These are phyloP conservation scores for Nysson spinosus DNA, from an alignment of 2,888 invertebrate genomes.

Conservation along the genomic window DNA sequence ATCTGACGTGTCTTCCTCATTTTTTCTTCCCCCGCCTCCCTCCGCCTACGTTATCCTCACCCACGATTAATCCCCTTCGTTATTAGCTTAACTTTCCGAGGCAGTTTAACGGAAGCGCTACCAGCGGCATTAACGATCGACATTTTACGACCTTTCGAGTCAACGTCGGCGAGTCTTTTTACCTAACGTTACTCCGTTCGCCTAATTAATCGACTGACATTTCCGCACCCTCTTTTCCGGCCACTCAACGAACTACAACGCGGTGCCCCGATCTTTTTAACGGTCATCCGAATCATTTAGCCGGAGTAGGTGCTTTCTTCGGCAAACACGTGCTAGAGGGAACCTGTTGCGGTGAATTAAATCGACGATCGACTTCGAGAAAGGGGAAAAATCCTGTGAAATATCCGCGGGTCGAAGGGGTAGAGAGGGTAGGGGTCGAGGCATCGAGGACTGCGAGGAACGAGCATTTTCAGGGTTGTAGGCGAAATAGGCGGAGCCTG, in stretches of 20 bases:
- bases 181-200: constrained; percentile 60
- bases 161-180: constrained; percentile 54
- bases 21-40: constrained; percentile 15
- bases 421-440: no score
- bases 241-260: constrained; percentile 60
- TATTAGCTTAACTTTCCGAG: no score
- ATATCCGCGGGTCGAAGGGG: no score
- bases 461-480: constrained; percentile 20
- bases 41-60: not conserved
- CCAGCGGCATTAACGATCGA: no score
- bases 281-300: no score
- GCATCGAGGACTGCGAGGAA: constrained; percentile 14
- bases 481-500: constrained; percentile 64
- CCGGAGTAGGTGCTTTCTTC: no score
- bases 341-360: no score
- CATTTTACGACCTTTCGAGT: constrained; percentile 69
- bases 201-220: constrained; percentile 70
- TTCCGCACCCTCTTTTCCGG: constrained; percentile 53
- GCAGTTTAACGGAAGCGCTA: no score
- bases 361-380: not conserved
- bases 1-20: constrained; percentile 23
- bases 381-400: no score
- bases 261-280: no score
- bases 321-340: no score
- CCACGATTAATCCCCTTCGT: no score